phyloP scores from a whole-genome alignment of 2,888 invertebrate genomes.

The Gasteruption jaculator region DNA sequence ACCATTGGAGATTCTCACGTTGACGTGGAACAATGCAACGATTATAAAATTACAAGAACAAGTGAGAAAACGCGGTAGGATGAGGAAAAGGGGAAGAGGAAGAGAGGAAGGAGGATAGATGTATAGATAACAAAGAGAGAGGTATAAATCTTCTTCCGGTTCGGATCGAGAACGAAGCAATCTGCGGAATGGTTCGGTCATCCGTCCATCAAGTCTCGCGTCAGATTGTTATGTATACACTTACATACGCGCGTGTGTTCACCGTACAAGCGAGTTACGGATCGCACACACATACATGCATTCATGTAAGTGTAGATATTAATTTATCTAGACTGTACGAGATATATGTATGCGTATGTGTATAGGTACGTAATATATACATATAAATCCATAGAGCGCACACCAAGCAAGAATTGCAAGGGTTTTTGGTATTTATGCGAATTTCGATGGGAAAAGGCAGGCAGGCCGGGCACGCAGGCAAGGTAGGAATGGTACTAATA shows the following conservation, averaged over 20 bases:
- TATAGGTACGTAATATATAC: too few relatives aligned
- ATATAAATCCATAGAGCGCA: background rate
- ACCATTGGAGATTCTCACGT: background rate
- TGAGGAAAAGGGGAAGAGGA: constrained; percentile 12
- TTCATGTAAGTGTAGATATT: constrained; percentile 1
- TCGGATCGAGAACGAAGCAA: constrained; percentile 47
- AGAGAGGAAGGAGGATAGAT: constrained; percentile 15
- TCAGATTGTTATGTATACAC: too few relatives aligned
- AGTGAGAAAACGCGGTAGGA: constrained; percentile 7
- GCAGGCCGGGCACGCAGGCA: constrained; percentile 40
- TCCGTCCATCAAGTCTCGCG: constrained; percentile 48
- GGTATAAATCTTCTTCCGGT: constrained; percentile 49
- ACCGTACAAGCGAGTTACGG: constrained; percentile 23
- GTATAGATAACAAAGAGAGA: constrained; percentile 45
- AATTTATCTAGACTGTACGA: constrained; percentile 18
- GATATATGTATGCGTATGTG: background rate
- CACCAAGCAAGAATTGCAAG: constrained; percentile 20
- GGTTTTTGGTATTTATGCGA: constrained; percentile 44
- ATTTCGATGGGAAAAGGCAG: constrained; percentile 49
- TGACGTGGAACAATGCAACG: too few relatives aligned
- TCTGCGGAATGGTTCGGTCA: constrained; percentile 51
- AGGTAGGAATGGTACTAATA: too few relatives aligned
- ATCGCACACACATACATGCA: constrained; percentile 8
- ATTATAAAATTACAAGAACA: too few relatives aligned
- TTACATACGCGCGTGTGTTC: constrained; percentile 27